Evolutionary conservation across 2,797 vertebrate genomes (phyloP).

Genomic region (Alcedo atthis): DNA sequence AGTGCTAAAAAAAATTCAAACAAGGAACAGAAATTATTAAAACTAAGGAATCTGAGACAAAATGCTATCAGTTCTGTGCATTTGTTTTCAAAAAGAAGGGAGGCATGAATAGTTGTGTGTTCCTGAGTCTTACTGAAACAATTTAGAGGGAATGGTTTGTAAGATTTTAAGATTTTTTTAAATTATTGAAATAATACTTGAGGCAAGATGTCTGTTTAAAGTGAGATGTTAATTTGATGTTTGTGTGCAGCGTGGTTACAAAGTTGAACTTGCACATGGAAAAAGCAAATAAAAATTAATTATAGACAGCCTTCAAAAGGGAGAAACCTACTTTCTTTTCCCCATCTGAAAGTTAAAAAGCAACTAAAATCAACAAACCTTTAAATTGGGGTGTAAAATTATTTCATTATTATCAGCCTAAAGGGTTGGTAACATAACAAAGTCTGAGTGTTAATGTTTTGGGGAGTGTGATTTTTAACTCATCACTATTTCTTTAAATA

Average conservation of each 20-base stretch:
- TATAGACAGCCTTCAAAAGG: neutral
- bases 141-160: neutral
- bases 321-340: neutral
- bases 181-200: neutral
- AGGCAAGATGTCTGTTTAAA: neutral
- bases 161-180: neutral
- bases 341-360: neutral
- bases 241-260: neutral
- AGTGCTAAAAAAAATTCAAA: neutral
- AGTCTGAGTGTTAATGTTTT: neutral
- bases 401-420: neutral
- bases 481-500: neutral
- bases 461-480: neutral
- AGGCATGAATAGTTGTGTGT: neutral
- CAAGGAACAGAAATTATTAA: neutral
- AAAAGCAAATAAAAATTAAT: neutral
- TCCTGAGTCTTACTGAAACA: neutral
- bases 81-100: neutral
- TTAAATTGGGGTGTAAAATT: neutral
- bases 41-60: neutral
- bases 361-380: neutral
- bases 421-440: neutral
- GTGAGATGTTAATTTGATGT: neutral
- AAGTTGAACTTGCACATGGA: neutral
- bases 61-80: neutral